A percentile compares a stretch with the other conserved stretches of the same genome.
Conservation (phyloP, 2,797 vertebrate genomes). For the Mormyrus proboscirostris region DNA sequence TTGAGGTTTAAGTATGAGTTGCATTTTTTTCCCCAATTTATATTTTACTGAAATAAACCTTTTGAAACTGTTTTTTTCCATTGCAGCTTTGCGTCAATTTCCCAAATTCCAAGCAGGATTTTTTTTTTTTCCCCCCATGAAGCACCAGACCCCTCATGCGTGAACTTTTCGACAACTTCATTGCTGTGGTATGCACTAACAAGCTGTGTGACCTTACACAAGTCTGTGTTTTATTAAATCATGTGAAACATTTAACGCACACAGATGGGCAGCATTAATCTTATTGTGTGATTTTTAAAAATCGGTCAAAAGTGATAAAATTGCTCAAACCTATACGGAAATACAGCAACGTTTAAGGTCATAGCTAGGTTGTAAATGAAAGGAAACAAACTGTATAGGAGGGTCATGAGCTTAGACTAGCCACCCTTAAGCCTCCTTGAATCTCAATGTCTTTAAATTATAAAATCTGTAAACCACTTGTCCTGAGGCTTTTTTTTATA, state of each 20-base stretch:
- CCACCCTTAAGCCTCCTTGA: conserved; percentile 4
- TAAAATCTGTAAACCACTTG: conserved; percentile 44
- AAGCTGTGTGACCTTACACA: background rate
- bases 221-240: background rate
- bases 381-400: conserved; percentile 13
- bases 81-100: background rate
- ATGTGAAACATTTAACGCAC: background rate
- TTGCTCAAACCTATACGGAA: background rate
- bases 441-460: conserved; percentile 25
- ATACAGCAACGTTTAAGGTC: background rate
- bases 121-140: background rate
- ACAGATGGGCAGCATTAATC: background rate
- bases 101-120: background rate
- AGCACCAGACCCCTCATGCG: background rate
- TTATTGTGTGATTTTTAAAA: background rate
- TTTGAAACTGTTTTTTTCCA: background rate
- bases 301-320: background rate
- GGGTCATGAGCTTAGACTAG: conserved; percentile 30
- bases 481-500: conserved; percentile 35
- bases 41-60: background rate
- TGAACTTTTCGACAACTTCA: conserved; percentile 1
- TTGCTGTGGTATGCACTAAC: background rate
- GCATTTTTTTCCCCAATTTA: background rate
- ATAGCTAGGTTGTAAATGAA: conserved; percentile 2
- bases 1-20: background rate